Conservation (phyloP, 2,113 vertebrate species). For the Phalacrocorax aristotelis region DNA sequence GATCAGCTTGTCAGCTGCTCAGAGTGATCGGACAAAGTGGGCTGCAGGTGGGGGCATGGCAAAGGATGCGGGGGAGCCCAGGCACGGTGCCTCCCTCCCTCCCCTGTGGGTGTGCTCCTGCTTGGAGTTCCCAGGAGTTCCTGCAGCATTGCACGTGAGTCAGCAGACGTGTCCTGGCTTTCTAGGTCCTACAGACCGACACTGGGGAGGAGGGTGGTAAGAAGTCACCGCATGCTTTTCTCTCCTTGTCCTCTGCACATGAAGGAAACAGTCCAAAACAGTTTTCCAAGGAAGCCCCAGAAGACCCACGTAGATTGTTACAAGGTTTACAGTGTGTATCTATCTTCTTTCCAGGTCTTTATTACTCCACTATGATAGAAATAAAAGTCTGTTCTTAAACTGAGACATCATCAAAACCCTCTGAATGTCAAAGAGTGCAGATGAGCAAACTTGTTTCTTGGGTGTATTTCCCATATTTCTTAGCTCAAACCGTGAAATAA, state of each 20-base stretch:
- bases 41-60: background rate
- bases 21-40: background rate
- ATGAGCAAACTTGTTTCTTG: background rate
- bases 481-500: background rate
- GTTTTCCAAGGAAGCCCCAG: background rate
- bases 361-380: background rate
- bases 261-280: background rate
- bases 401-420: background rate
- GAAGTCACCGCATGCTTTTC: background rate
- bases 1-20: background rate
- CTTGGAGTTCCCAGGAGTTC: background rate
- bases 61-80: background rate
- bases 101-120: background rate
- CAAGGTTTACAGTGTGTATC: background rate
- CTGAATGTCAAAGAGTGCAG: background rate
- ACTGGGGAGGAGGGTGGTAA: background rate
- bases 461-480: background rate
- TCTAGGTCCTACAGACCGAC: background rate
- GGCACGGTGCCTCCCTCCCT: rapidly evolving
- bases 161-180: background rate
- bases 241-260: background rate
- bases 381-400: background rate
- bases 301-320: background rate
- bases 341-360: background rate
- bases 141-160: background rate